Evolutionary conservation across 2,797 vertebrate species (phyloP), one percentile per base, ranked within the genome.

Genomic region (Prunella strophiata): DNA sequence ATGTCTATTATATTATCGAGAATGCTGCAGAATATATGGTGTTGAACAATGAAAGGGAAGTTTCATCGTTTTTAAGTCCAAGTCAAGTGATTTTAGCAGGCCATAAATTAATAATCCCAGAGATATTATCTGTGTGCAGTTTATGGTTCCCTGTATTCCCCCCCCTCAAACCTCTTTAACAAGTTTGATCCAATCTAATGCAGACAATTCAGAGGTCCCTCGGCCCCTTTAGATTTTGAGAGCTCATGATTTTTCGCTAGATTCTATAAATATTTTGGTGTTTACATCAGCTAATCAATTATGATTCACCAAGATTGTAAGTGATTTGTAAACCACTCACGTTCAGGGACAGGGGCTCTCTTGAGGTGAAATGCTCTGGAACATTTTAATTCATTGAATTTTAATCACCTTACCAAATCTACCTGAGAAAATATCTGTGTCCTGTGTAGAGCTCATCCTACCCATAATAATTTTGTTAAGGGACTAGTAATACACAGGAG

Each of bases 61-160:
- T 84, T 94, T 93, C 15, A 16, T 73, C 48, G 86, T 48, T 75
- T 61, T 72, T 55, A 82, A 90, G 8, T 88, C 43, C 51, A 30
- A 92, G 66, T 67, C 40, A 76, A 87, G 43, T 59, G 74, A 89
- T 73, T 91, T 94, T 85, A 85, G 55, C 16, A 88, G 63, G 27
- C n/a, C 59, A 85, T 66, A 91, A 88, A 81, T 88, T 91, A 90
- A 86, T 90, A 72, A 66, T 84, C 51, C 62, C 54, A 68, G 54
- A 86, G 73, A 78, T 68, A 68, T 94, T 57, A 85, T n/a, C 77
- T 55, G 11, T 55, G 30, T 52, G 61, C 42, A 50, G 40, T n/a
- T 79, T 79, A 89, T 34, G 12, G 34, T 78, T 94, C 25, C 36
- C 48, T 81, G 15, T 82, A 63, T 81, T 84, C 32, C 59, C 79